Evolutionary conservation across 1,140 invertebrate species (phyloP).

Genomic region (Drosophila pallidifrons): DNA sequence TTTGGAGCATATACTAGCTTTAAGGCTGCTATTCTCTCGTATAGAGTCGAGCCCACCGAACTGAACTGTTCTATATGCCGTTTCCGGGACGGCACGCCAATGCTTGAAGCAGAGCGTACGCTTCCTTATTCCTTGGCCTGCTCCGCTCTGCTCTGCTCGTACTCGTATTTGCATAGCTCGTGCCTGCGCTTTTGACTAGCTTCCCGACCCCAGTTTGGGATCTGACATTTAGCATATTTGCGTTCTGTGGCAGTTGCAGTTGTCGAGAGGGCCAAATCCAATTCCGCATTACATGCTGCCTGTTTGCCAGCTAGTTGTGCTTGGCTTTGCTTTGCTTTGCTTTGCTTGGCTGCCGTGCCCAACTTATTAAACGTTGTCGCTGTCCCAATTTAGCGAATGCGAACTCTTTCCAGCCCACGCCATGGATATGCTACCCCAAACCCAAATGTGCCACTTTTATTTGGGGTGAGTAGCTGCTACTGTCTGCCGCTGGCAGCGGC

Average conservation of each 20-base stretch:
- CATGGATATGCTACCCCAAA: not conserved
- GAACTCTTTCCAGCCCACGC: conserved; percentile 45
- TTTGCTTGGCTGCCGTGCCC: conserved; percentile 52
- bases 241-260: conserved; percentile 70
- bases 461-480: not conserved
- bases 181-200: conserved; percentile 65
- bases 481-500: not conserved
- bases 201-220: not conserved
- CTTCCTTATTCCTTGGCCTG: conserved; percentile 40
- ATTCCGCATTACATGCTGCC: conserved; percentile 75
- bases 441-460: conserved; percentile 28
- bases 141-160: no score
- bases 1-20: conserved; percentile 58
- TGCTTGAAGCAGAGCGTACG: conserved; percentile 23
- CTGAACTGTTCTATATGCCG: conserved; percentile 8
- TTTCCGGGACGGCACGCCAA: conserved; percentile 69
- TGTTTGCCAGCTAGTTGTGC: no score
- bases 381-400: conserved; percentile 77
- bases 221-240: conserved; percentile 82
- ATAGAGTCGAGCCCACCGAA: conserved; percentile 4
- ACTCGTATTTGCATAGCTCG: conserved; percentile 62
- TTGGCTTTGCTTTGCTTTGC: no score
- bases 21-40: conserved; percentile 34
- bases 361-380: conserved; percentile 82
- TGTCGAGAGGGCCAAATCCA: conserved; percentile 61